Percentiles rank a stretch among this genome's conserved stretches.
These are phyloP conservation scores for Boulengeromyrus knoepffleri DNA, from an alignment of 2,113 vertebrate genomes.

Conservation along the genomic window DNA sequence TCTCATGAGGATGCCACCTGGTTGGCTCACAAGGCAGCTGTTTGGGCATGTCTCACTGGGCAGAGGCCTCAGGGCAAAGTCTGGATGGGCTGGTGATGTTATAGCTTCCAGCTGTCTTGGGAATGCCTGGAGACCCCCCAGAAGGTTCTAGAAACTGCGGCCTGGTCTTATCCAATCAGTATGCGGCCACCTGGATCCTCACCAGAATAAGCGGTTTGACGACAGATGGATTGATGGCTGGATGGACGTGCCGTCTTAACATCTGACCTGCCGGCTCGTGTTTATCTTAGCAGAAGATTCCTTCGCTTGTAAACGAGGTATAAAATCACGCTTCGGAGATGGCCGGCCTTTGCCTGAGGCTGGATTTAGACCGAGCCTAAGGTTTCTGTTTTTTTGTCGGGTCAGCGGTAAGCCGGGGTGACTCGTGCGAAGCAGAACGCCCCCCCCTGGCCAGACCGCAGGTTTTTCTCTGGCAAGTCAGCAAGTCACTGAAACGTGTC, in stretches of 20 bases:
- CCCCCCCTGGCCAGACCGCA: neutral
- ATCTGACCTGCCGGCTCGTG: neutral
- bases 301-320: neutral
- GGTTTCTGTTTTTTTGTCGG: neutral
- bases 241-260: neutral
- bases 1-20: neutral
- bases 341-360: neutral
- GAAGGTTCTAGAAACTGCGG: neutral
- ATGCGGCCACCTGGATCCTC: neutral
- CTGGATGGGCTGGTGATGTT: neutral
- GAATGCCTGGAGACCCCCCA: neutral
- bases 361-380: neutral
- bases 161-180: neutral
- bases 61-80: neutral
- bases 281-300: neutral
- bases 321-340: neutral
- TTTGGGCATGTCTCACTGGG: neutral
- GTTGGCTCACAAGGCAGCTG: neutral
- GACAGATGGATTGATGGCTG: neutral
- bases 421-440: neutral
- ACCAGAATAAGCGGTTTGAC: neutral
- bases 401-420: neutral
- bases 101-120: conserved; percentile 2
- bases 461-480: neutral
- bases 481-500: neutral